Evolutionary conservation across 1,140 invertebrate genomes (phyloP).

Genomic region (Tetraneura akinire): DNA sequence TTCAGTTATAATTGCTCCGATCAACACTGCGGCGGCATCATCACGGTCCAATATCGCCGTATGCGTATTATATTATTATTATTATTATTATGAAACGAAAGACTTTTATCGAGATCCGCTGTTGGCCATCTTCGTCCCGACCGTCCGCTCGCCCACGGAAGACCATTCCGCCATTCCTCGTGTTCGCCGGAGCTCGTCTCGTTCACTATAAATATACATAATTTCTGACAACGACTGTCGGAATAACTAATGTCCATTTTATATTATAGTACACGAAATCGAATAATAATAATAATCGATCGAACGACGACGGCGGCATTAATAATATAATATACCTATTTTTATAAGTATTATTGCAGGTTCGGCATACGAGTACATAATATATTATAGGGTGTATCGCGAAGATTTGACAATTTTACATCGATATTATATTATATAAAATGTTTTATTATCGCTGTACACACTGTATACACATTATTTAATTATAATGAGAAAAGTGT

Average conservation of each 20-base stretch:
- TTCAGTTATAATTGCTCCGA: conserved; percentile 49
- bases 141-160: not conserved
- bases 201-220: not conserved
- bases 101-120: conserved; percentile 34
- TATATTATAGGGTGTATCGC: too few relatives aligned
- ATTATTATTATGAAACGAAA: not conserved
- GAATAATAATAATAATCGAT: conserved; percentile 23
- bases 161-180: not conserved
- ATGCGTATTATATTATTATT: too few relatives aligned
- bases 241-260: conserved; percentile 34
- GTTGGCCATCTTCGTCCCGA: conserved; percentile 16
- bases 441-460: too few relatives aligned
- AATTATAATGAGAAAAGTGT: too few relatives aligned
- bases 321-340: not conserved
- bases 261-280: not conserved
- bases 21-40: conserved; percentile 46
- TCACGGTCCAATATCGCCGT: not conserved
- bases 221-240: conserved; percentile 32
- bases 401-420: too few relatives aligned
- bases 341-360: too few relatives aligned
- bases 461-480: too few relatives aligned
- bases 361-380: too few relatives aligned
- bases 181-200: not conserved
- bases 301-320: not conserved
- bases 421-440: too few relatives aligned